These are phyloP conservation scores for Drosophila parthenogenetica DNA, from an alignment of 2,888 invertebrate genomes.

Conservation along the genomic window DNA sequence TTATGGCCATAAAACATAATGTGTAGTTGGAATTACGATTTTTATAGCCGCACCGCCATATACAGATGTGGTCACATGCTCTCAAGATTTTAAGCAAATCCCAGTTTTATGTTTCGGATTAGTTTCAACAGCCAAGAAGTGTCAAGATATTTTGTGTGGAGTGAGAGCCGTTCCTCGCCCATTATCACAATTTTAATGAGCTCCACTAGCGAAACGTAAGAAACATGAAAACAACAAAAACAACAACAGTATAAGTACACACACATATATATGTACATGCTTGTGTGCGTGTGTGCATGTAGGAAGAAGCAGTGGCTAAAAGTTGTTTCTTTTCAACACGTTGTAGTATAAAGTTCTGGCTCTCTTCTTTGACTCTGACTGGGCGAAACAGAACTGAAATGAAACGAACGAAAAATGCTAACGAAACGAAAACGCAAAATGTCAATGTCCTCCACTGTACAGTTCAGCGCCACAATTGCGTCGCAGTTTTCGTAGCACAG, in stretches of 20 bases:
- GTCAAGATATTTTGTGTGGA: slow-evolving; percentile 57
- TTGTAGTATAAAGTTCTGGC: slow-evolving; percentile 33
- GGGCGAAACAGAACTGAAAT: slow-evolving; percentile 48
- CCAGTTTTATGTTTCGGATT: slow-evolving; percentile 41
- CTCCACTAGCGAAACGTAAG: slow-evolving; percentile 55
- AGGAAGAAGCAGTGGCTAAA: slow-evolving; percentile 48
- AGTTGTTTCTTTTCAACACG: slow-evolving; percentile 60
- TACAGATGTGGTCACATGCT: slow-evolving; percentile 22
- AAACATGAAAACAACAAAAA: slow-evolving; percentile 18
- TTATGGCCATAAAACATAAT: slow-evolving; percentile 22
- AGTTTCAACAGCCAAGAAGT: slow-evolving; percentile 38
- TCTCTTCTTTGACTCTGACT: slow-evolving; percentile 35
- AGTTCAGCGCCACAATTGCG: slow-evolving; percentile 80
- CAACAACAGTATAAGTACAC: slow-evolving; percentile 12
- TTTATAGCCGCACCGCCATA: not conserved
- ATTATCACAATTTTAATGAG: slow-evolving; percentile 78
- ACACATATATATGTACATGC: slow-evolving; percentile 1
- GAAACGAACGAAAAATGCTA: slow-evolving; percentile 77
- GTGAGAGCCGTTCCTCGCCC: slow-evolving; percentile 43
- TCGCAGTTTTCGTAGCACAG: slow-evolving; percentile 74
- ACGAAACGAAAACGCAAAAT: slow-evolving; percentile 84
- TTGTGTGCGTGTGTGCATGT: slow-evolving; percentile 10
- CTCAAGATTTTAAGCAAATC: slow-evolving; percentile 31
- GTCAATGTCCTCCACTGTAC: slow-evolving; percentile 83
- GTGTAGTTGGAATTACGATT: slow-evolving; percentile 10